phyloP scores from a whole-genome alignment of 2,113 vertebrate species.

The Petroica traversi region DNA sequence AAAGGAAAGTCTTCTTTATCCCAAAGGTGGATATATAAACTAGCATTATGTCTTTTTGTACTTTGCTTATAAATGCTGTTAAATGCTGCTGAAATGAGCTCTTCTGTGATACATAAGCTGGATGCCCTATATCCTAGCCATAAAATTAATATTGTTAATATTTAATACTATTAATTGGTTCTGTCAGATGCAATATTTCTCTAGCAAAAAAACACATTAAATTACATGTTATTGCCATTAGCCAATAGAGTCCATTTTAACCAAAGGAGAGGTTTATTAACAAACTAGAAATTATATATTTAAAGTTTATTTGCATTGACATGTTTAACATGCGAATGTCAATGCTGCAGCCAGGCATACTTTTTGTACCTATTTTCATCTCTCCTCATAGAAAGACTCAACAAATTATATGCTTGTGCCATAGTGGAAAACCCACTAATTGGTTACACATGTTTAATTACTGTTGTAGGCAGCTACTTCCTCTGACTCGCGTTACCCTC shows the following conservation, averaged over 20 bases:
- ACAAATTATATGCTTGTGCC: slow-evolving; percentile 92
- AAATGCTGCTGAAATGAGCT: not conserved
- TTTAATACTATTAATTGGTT: slow-evolving; percentile 47
- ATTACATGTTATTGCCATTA: slow-evolving; percentile 68
- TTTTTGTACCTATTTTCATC: slow-evolving; percentile 80
- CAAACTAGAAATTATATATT: slow-evolving; percentile 77
- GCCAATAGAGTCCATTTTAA: slow-evolving; percentile 58
- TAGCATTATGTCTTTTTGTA: not conserved
- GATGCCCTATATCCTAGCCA: not conserved
- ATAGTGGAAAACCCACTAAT: slow-evolving; percentile 89
- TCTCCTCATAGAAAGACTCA: slow-evolving; percentile 80
- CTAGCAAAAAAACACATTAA: slow-evolving; percentile 28
- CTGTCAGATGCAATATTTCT: slow-evolving; percentile 67
- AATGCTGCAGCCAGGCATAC: slow-evolving; percentile 68
- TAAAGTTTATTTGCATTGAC: slow-evolving; percentile 76
- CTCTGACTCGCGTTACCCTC: slow-evolving; percentile 84
- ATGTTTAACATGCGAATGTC: slow-evolving; percentile 74
- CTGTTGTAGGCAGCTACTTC: slow-evolving; percentile 92
- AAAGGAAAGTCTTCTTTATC: not conserved
- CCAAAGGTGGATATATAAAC: not conserved
- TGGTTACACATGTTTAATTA: slow-evolving; percentile 99
- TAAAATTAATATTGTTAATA: slow-evolving; percentile 56
- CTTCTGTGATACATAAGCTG: not conserved
- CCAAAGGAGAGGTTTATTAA: slow-evolving; percentile 65
- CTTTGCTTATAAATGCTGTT: not conserved